Conservation (phyloP, 1,140 invertebrate genomes). For the Drosophila virilis region DNA sequence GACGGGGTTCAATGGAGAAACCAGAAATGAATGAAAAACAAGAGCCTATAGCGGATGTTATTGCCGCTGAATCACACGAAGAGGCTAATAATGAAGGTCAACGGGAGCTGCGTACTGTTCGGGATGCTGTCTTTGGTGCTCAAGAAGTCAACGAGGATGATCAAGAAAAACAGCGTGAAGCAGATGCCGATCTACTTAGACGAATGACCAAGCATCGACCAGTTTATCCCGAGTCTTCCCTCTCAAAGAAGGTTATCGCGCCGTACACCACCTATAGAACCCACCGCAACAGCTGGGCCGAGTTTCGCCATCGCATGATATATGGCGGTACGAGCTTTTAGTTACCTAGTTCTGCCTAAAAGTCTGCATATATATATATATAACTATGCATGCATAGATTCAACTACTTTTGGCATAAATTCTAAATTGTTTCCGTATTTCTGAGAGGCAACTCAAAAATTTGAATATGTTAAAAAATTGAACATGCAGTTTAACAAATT, state of each 20-base stretch:
- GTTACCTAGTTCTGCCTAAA: background rate
- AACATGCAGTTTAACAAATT: too few species aligned
- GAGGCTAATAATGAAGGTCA: background rate
- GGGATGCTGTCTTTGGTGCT: constrained; percentile 28
- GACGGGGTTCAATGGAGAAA: too few species aligned
- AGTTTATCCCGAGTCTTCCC: background rate
- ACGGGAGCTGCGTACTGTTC: constrained; percentile 10
- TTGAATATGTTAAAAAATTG: too few species aligned
- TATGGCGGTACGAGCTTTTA: constrained; percentile 43
- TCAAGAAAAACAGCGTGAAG: background rate
- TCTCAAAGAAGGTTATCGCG: constrained; percentile 53
- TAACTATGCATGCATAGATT: too few species aligned
- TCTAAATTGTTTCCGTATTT: too few species aligned
- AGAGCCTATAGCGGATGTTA: too few species aligned
- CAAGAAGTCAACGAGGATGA: constrained; percentile 30
- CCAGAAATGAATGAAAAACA: too few species aligned
- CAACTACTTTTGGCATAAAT: too few species aligned
- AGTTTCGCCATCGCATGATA: constrained; percentile 60
- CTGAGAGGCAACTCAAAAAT: too few species aligned
- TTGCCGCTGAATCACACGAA: too few species aligned
- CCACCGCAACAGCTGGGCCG: constrained; percentile 61
- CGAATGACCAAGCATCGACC: constrained; percentile 4
- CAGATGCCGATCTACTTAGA: constrained; percentile 33
- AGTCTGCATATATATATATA: background rate
- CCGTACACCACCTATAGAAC: constrained; percentile 53